These are phyloP conservation scores for Sphyrna mokarran DNA, from an alignment of 2,113 vertebrate species.

Conservation along the genomic window DNA sequence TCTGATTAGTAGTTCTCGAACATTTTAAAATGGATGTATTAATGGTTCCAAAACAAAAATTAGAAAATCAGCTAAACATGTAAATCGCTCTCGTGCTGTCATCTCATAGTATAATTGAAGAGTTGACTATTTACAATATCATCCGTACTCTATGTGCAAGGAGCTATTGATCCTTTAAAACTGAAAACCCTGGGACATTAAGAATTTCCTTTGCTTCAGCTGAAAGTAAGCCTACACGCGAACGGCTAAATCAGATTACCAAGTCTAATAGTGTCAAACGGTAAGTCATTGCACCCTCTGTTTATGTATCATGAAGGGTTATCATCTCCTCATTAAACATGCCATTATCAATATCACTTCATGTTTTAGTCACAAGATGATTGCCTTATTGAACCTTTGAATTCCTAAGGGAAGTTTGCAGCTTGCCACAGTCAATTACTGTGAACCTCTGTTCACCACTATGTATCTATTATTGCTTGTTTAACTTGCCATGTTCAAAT, in stretches of 20 bases:
- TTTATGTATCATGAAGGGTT: not conserved
- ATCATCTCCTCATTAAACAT: constrained; percentile 30
- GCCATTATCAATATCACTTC: constrained; percentile 12
- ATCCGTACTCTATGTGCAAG: not conserved
- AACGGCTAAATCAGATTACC: constrained; percentile 1
- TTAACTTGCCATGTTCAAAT: not conserved
- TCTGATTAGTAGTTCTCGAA: not conserved
- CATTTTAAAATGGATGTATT: not conserved
- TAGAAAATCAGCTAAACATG: not conserved
- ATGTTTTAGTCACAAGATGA: constrained; percentile 27
- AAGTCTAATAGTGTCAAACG: constrained; percentile 17
- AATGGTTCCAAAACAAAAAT: not conserved
- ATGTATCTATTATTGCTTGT: not conserved
- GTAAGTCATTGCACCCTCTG: not conserved
- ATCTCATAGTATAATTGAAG: not conserved
- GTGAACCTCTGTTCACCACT: not conserved
- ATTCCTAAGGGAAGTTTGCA: constrained; percentile 6
- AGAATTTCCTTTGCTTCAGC: not conserved
- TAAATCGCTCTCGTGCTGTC: not conserved
- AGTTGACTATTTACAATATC: not conserved
- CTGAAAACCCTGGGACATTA: not conserved
- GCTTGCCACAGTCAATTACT: constrained; percentile 5
- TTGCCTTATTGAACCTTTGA: constrained; percentile 3
- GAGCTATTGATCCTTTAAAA: not conserved
- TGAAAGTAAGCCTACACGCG: not conserved